Conservation (phyloP, 2,888 invertebrate species). For the Penaeus monodon region DNA sequence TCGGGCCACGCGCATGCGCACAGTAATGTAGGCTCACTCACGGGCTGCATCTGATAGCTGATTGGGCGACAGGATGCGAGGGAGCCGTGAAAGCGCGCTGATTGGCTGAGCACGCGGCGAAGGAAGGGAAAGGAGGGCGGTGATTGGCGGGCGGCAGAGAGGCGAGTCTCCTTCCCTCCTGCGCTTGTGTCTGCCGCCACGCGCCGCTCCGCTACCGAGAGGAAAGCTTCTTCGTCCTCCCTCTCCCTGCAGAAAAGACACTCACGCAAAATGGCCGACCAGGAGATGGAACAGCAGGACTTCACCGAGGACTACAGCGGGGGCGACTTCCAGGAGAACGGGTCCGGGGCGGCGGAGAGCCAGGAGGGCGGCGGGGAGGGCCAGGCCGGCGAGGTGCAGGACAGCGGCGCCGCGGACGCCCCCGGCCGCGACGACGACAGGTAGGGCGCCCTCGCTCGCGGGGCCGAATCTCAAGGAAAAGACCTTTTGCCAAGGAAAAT, state of each 20-base stretch:
- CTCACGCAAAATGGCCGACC: slow-evolving; percentile 58
- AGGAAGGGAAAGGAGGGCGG: neutral
- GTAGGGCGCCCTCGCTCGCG: slow-evolving; percentile 27
- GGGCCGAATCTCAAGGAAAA: no score
- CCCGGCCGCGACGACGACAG: slow-evolving; percentile 65
- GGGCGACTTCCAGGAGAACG: slow-evolving; percentile 65
- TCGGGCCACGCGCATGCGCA: slow-evolving; percentile 13
- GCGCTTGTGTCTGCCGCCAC: no score
- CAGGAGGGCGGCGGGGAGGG: slow-evolving; percentile 48
- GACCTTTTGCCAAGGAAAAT: no score
- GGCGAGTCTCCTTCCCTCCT: slow-evolving; percentile 4
- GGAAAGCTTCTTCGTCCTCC: neutral
- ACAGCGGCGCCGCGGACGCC: slow-evolving; percentile 65
- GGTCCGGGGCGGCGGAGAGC: slow-evolving; percentile 50
- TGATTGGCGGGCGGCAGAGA: neutral
- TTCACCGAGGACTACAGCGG: slow-evolving; percentile 65
- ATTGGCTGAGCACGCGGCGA: neutral
- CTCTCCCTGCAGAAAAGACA: neutral
- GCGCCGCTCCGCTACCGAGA: no score
- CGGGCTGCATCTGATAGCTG: neutral
- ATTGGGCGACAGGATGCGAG: slow-evolving; percentile 13
- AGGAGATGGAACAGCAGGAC: slow-evolving; percentile 65
- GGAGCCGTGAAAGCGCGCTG: neutral
- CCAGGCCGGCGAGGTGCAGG: slow-evolving; percentile 48
- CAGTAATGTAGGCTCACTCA: neutral